Percentiles rank a stretch among this genome's conserved stretches.
Conservation (phyloP, 2,113 vertebrate species). For the crab-eating macaque (Macaca fascicularis) region DNA sequence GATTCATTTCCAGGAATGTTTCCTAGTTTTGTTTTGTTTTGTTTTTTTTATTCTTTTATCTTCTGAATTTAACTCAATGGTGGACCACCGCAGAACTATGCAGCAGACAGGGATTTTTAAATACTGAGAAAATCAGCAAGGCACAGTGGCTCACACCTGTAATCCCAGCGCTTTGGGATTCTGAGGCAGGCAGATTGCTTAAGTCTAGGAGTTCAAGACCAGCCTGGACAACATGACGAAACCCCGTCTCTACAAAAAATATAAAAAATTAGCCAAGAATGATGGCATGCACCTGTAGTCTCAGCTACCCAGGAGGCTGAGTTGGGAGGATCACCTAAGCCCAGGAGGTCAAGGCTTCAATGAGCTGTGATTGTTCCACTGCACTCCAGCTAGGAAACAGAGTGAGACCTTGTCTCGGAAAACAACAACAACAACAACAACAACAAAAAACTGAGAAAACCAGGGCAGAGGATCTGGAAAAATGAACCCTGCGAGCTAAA, state of each 20-base stretch:
- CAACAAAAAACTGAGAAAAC: accelerated
- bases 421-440: not conserved
- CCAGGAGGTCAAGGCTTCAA: not conserved
- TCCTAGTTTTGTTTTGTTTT: not conserved
- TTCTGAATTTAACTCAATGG: not conserved
- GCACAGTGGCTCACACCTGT: not conserved
- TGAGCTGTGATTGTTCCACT: not conserved
- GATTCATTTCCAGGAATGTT: not conserved
- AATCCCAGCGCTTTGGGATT: not conserved
- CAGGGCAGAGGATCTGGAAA: not conserved
- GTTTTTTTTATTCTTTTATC: not conserved
- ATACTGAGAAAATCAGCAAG: not conserved
- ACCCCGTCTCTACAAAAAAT: not conserved
- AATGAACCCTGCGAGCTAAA: not conserved
- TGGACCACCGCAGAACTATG: not conserved
- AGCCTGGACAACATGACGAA: not conserved
- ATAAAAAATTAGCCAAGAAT: not conserved
- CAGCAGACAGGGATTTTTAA: not conserved
- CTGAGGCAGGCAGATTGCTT: not conserved
- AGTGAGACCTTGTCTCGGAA: too few relatives aligned
- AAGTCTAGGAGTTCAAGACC: not conserved
- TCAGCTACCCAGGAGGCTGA: not conserved
- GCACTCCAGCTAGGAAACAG: not conserved
- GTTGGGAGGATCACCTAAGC: not conserved
- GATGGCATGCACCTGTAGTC: not conserved